Evolutionary conservation across 2,888 invertebrate species (phyloP), one percentile per base, ranked within the genome.

Genomic region (Eugnorisma glareosa): DNA sequence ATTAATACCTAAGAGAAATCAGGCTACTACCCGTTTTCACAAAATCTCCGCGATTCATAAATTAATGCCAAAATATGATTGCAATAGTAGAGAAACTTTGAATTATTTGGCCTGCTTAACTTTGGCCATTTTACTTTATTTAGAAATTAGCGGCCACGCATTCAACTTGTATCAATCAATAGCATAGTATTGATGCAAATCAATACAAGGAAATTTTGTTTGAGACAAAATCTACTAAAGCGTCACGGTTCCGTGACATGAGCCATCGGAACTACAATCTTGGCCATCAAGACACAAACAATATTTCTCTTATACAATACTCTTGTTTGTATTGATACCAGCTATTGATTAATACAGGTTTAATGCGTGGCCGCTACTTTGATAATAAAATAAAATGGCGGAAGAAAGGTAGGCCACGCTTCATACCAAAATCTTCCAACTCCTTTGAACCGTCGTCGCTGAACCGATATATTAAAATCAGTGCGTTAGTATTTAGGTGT

Each of bases 1-100:
- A n/a, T 45, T 48, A n/a, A 40, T 35, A 68, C 13, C 5, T 37
- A 81, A 73, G 73, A 40, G 3, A n/a, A 75, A 18, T 54, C 45
- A 10, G 15, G 15, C 8, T n/a, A 40, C 15, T n/a, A 0, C 8
- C 7, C n/a, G 40, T 64, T 64, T 64, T n/a, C n/a, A 40, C 40
- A n/a, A 64, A 64, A 64, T 40, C 37, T 63, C n/a, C 24, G 35
- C 24, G 13, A 63, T 35, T 61, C 31, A 15, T 57, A 31, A 28
- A 28, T 31, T 18, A 59, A 31, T 18, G 31, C 61, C 35, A 35
- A 21, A 63, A 63, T 24, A 37, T 63, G 24, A 24, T 11, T 61
- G 11, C 24, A 63, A 6, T 37, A 37, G 24, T 63, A 6, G 11
- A 61, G 6, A 2, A 28, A 7, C 15, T 28, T 57, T 28, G 15